Evolutionary conservation across 2,113 vertebrate species (phyloP), one percentile per base, ranked within the genome.

Genomic region (Sturnus vulgaris): DNA sequence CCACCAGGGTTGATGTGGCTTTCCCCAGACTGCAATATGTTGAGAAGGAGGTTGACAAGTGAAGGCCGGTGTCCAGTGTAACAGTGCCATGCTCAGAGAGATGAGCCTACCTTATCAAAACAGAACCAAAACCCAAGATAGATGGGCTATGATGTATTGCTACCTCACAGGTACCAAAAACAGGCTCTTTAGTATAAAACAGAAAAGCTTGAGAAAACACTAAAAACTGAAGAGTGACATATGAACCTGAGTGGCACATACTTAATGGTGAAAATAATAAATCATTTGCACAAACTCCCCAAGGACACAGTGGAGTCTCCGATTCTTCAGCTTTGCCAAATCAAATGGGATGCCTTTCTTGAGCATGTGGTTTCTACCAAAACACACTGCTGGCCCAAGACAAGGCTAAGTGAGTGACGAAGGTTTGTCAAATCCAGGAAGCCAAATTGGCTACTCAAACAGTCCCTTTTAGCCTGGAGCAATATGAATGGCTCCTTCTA

Each of bases 391-490:
- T 96, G 93, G 82, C 76, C 72, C 57, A 46, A 81, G 49, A 88
- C 40, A 60, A 56, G 63, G 42, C 42, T 94, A 24, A 93, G 71
- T 88, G 90, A 94, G 86, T 88, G 85, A 94, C 21, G 0, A 90
- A 95, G 69, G 72, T 92, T 70, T 90, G 82, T 93, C 86, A 92
- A 88, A 86, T 68, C 64, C 92, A 93, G 92, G 76, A 96, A 92
- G 86, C 72, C 92, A 92, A 96, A 92, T 47, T 84, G 86, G 77
- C 49, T 81, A 63, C 76, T 78, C 88, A 77, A 73, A 65, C 53
- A 80, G 49, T 64, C 52, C 18, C 80, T 57, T 93, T 83, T 68
- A 73, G 88, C 89, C 86, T 86, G n/a, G 49, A 89, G 94, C 83
- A 79, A 33, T 56, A 53, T 20, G 40, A 93, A 92, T 42, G 57